A percentile compares a stretch with the other conserved stretches of the same genome.
phyloP scores from a whole-genome alignment of 1,140 invertebrate species.

The Bombus confusus region DNA sequence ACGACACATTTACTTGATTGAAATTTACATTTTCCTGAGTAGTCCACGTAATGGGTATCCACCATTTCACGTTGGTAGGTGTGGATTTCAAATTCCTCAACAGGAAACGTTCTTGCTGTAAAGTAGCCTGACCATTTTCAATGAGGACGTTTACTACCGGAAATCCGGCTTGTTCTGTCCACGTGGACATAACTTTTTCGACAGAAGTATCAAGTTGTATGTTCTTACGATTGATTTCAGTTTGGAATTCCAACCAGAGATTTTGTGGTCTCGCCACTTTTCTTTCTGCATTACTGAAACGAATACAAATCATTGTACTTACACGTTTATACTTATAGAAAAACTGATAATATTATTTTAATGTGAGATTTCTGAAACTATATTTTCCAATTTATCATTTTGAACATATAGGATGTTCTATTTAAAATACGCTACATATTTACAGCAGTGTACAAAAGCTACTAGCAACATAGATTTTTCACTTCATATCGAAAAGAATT shows the following conservation, averaged over 20 bases:
- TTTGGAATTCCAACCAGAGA: conserved; percentile 85
- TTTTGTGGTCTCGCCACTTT: conserved; percentile 83
- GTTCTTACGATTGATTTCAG: conserved; percentile 72
- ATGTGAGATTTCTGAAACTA: no score
- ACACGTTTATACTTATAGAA: no score
- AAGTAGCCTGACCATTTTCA: conserved; percentile 73
- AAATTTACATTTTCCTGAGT: conserved; percentile 82
- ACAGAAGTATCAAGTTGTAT: conserved; percentile 69
- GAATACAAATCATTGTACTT: not conserved
- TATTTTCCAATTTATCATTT: not conserved
- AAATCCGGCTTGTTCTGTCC: conserved; percentile 89
- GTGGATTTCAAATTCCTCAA: conserved; percentile 75
- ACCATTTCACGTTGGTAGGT: conserved; percentile 79
- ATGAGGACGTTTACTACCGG: conserved; percentile 86
- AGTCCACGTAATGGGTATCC: conserved; percentile 85
- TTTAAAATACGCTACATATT: no score
- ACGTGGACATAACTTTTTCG: conserved; percentile 85
- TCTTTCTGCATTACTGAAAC: not conserved
- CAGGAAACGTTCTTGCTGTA: conserved; percentile 83
- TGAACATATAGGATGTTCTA: not conserved
- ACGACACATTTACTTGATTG: conserved; percentile 80
- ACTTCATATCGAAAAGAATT: no score
- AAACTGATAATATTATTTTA: no score
- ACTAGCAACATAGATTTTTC: no score
- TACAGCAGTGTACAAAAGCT: not conserved